phyloP scores from a whole-genome alignment of 2,113 vertebrate species.

The Myiozetetes cayanensis region DNA sequence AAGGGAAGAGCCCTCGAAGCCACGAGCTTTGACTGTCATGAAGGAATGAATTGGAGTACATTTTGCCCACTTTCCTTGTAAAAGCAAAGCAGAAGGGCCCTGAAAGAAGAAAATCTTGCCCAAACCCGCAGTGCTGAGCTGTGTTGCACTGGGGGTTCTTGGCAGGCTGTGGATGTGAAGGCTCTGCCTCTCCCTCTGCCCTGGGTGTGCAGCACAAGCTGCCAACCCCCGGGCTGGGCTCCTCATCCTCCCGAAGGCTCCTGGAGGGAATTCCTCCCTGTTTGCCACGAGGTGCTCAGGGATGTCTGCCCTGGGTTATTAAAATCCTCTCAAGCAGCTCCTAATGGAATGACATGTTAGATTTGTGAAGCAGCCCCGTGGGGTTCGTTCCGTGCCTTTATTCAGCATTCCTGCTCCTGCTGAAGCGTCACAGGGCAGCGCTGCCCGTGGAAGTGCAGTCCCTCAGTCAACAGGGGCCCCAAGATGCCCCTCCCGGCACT shows the following conservation, averaged over 20 bases:
- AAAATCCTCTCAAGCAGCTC: neutral
- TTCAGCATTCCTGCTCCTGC: neutral
- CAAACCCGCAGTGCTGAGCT: neutral
- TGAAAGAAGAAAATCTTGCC: neutral
- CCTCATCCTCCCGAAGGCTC: neutral
- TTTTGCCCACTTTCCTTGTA: neutral
- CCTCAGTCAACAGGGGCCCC: neutral
- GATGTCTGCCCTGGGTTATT: neutral
- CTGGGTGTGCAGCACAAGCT: neutral
- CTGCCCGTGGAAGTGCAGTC: neutral
- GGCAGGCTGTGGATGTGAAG: neutral
- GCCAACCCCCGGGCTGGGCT: neutral
- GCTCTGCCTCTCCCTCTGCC: neutral
- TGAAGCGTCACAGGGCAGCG: neutral
- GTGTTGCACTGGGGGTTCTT: neutral
- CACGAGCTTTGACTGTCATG: too few relatives aligned
- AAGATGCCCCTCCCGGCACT: neutral
- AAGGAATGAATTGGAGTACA: neutral
- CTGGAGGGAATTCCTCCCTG: neutral
- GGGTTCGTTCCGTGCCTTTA: neutral
- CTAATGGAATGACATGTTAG: rapidly evolving
- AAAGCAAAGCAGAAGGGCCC: neutral
- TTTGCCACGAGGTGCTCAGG: neutral
- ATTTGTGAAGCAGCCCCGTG: neutral
- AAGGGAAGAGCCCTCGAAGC: neutral